These are phyloP conservation scores for Manis crassicaudata DNA, from an alignment of 2,797 vertebrate species.

Conservation along the genomic window DNA sequence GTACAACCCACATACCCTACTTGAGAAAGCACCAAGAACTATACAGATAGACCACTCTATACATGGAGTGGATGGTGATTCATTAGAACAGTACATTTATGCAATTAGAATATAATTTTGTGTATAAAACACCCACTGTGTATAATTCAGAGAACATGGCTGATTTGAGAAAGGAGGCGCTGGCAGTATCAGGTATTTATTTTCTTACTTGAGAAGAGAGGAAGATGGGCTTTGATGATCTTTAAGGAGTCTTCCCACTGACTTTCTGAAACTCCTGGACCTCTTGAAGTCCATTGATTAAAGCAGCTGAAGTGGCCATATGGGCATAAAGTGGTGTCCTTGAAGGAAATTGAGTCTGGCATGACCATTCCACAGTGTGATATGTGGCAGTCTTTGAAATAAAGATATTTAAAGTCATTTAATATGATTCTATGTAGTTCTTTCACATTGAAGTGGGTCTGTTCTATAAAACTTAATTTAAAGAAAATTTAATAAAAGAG, in stretches of 20 bases:
- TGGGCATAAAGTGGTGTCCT: not conserved
- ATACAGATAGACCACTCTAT: not conserved
- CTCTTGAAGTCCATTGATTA: not conserved
- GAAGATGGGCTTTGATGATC: not conserved
- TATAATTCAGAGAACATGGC: not conserved
- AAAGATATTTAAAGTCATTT: constrained; percentile 8
- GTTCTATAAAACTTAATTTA: not conserved
- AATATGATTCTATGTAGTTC: not conserved
- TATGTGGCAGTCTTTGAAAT: not conserved
- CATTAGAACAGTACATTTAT: not conserved
- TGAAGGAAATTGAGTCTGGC: not conserved
- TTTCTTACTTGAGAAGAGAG: constrained; percentile 10
- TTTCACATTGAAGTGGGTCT: not conserved
- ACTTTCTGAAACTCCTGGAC: not conserved
- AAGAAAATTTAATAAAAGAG: constrained; percentile 30
- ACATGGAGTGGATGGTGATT: not conserved
- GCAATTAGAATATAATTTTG: not conserved
- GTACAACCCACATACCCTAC: not conserved
- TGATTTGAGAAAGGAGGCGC: not conserved
- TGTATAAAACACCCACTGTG: not conserved
- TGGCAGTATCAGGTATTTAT: not conserved
- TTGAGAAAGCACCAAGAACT: not conserved
- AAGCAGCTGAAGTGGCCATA: not conserved
- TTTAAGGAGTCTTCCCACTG: not conserved
- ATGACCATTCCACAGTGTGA: not conserved